Percentiles rank a stretch among this genome's conserved stretches.
phyloP scores from a whole-genome alignment of 2,888 invertebrate species.

The Palloptera scutellata region DNA sequence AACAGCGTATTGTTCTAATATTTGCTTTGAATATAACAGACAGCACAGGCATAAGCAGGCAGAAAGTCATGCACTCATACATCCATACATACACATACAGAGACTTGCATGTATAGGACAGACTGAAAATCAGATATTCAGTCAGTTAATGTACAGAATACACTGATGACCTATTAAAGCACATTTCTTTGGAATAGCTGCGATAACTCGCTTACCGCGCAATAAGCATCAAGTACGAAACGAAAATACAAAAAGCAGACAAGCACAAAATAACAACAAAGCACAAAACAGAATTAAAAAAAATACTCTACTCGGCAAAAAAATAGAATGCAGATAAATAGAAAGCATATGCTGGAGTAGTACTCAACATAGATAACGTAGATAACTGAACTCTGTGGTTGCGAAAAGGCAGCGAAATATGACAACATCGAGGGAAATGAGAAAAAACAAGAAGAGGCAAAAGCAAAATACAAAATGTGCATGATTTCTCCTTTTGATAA shows the following conservation, averaged over 20 bases:
- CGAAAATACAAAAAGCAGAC: too few species aligned
- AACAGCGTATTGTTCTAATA: conserved; percentile 42
- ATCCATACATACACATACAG: conserved; percentile 30
- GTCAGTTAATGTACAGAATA: conserved; percentile 7
- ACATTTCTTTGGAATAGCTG: conserved; percentile 12
- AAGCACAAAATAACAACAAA: too few species aligned
- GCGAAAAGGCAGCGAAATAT: conserved; percentile 26
- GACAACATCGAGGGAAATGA: neutral
- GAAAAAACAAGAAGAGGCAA: too few species aligned
- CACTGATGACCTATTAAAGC: conserved; percentile 44
- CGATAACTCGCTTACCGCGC: conserved; percentile 1
- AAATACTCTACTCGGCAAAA: too few species aligned
- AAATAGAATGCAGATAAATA: too few species aligned
- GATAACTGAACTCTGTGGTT: conserved; percentile 51
- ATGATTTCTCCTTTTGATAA: too few species aligned
- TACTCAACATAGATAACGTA: conserved; percentile 15
- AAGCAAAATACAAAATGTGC: too few species aligned
- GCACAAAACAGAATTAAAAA: too few species aligned
- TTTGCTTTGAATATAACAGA: conserved; percentile 49
- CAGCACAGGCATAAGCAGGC: conserved; percentile 30
- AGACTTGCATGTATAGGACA: conserved; percentile 8
- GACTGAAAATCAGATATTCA: neutral
- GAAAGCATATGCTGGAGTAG: too few species aligned
- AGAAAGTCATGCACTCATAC: conserved; percentile 36
- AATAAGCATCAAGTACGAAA: neutral